These are phyloP conservation scores for Oreochromis mossambicus DNA, from an alignment of 2,797 vertebrate species.

Conservation along the genomic window DNA sequence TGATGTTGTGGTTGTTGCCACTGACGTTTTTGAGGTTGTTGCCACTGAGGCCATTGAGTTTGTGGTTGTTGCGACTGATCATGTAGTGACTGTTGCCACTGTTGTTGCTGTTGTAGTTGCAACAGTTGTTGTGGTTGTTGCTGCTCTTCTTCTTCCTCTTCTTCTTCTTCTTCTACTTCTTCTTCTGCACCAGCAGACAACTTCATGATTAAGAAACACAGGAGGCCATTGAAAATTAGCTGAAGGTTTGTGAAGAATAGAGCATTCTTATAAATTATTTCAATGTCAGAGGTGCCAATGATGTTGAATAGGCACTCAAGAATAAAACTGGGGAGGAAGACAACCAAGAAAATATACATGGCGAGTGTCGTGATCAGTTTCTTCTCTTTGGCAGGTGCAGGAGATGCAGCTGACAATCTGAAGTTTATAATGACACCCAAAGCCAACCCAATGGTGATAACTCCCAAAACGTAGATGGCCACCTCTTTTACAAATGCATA, in stretches of 20 bases:
- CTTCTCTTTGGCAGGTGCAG: background rate
- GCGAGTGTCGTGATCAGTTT: background rate
- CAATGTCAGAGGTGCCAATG: background rate
- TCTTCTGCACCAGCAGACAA: background rate
- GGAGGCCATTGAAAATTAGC: background rate
- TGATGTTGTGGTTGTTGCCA: background rate
- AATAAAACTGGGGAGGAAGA: background rate
- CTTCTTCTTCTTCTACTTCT: background rate
- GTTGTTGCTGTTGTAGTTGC: background rate
- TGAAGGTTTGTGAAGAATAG: background rate
- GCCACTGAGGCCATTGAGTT: background rate
- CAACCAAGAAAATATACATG: background rate
- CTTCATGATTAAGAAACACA: background rate
- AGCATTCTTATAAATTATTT: background rate
- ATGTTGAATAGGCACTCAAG: background rate
- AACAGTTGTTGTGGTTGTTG: background rate
- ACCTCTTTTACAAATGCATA: background rate
- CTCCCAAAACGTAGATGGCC: background rate
- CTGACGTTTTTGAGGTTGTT: accelerated
- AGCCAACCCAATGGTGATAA: background rate
- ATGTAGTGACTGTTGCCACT: background rate
- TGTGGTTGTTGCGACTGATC: background rate
- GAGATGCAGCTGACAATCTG: background rate
- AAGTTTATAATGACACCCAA: background rate
- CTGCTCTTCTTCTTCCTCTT: background rate